A percentile compares a stretch with the other conserved stretches of the same genome.
Evolutionary conservation across 2,888 invertebrate species (phyloP).

Genomic region (Melanophora roralis): DNA sequence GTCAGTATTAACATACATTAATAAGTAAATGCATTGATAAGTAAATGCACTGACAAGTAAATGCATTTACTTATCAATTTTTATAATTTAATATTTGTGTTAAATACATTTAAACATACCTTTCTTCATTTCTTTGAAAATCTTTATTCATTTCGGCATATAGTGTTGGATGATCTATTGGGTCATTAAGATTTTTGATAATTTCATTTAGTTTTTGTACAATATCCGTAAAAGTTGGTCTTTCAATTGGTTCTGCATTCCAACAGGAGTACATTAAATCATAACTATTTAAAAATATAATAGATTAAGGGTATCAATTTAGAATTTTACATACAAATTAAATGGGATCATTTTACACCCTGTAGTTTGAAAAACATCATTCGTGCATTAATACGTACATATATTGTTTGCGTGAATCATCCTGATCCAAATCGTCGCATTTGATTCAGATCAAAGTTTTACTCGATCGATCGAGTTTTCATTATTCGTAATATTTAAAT

Average conservation of each 20-base stretch:
- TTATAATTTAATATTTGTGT: no score
- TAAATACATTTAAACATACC: background rate
- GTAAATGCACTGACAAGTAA: no score
- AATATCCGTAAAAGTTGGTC: constrained; percentile 85
- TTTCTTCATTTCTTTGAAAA: constrained; percentile 11
- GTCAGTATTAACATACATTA: no score
- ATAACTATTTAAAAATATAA: constrained; percentile 79
- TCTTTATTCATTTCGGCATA: constrained; percentile 25
- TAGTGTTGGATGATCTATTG: constrained; percentile 10
- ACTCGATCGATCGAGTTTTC: no score
- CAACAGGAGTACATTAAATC: constrained; percentile 87
- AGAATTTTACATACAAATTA: background rate
- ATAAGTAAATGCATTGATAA: no score
- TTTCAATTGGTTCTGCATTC: constrained; percentile 82
- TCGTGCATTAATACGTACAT: no score
- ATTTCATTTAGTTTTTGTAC: constrained; percentile 75
- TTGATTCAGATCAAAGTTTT: no score
- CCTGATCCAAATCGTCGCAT: no score
- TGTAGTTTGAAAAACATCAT: no score
- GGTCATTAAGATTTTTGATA: constrained; percentile 69
- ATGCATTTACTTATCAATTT: no score
- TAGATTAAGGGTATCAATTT: background rate
- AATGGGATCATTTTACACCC: background rate
- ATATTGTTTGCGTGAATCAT: no score
- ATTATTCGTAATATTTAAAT: no score